These are phyloP conservation scores for Jaculus jaculus DNA, from an alignment of 2,113 vertebrate species.

Conservation along the genomic window DNA sequence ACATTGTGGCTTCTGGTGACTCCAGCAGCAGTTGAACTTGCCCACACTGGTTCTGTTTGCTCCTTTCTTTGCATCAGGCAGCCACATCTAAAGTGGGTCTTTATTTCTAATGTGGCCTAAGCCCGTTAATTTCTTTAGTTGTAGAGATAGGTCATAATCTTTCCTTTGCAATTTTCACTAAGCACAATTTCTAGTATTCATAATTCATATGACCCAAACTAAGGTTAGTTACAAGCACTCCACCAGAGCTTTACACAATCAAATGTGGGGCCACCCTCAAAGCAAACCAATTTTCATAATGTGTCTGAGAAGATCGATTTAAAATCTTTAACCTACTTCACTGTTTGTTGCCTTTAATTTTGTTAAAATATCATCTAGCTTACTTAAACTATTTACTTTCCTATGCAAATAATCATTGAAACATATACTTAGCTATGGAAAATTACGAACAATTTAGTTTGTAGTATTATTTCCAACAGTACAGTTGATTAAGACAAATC, in stretches of 20 bases:
- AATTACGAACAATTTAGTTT: not conserved
- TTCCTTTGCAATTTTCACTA: slow-evolving; percentile 1
- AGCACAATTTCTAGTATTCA: not conserved
- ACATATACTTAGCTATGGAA: not conserved
- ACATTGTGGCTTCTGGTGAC: slow-evolving; percentile 59
- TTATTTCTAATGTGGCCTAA: not conserved
- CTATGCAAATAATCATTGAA: not conserved
- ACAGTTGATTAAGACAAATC: not conserved
- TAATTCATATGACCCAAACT: not conserved
- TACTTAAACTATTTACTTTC: slow-evolving; percentile 14
- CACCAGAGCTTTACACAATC: not conserved
- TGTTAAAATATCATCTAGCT: slow-evolving; percentile 12
- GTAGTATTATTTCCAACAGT: slow-evolving; percentile 18
- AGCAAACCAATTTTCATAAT: not conserved
- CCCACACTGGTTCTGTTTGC: slow-evolving; percentile 66
- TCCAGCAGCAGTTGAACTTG: slow-evolving; percentile 60
- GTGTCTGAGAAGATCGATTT: not conserved
- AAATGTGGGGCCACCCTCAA: not conserved
- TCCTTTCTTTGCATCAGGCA: slow-evolving; percentile 31
- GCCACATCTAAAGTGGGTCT: slow-evolving; percentile 8
- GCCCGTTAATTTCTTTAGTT: slow-evolving; percentile 4
- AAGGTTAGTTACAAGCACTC: not conserved
- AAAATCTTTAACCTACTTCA: not conserved
- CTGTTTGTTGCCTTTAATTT: slow-evolving; percentile 5
- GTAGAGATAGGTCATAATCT: not conserved